A percentile compares a stretch with the other conserved stretches of the same genome.
Evolutionary conservation across 2,797 vertebrate genomes (phyloP).

Genomic region (Melanogrammus aeglefinus): DNA sequence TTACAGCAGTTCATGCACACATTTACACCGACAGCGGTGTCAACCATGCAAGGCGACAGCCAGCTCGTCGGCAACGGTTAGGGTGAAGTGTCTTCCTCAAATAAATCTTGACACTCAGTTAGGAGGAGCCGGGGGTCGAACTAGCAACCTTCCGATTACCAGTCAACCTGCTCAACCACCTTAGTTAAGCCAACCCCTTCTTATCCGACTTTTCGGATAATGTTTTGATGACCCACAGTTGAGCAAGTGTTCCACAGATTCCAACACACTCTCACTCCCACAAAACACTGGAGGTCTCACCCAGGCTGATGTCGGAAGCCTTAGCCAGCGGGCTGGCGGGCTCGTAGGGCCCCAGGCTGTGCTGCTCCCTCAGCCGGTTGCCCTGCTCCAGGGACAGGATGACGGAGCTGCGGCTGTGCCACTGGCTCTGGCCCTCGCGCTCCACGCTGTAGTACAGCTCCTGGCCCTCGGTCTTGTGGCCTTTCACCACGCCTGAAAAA

Average conservation of each 20-base stretch:
- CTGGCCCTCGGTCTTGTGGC: slow-evolving; percentile 82
- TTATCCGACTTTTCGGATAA: no score
- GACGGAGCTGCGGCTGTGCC: slow-evolving; percentile 88
- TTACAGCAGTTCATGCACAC: no score
- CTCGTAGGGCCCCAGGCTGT: slow-evolving; percentile 89
- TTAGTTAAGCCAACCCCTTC: no score
- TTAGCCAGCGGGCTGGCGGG: slow-evolving; percentile 83
- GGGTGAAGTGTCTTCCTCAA: no score
- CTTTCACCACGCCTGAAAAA: slow-evolving; percentile 84
- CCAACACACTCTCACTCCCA: neutral
- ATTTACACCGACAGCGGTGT: no score
- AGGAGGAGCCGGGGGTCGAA: no score
- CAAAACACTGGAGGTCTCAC: slow-evolving; percentile 59
- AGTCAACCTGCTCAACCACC: no score
- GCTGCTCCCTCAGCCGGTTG: slow-evolving; percentile 89
- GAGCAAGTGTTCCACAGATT: neutral
- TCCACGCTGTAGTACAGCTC: slow-evolving; percentile 91
- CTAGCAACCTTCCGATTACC: no score
- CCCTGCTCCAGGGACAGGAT: slow-evolving; percentile 95
- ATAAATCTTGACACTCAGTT: no score
- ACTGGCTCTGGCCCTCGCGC: slow-evolving; percentile 85
- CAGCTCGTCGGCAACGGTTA: no score
- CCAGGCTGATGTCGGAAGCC: slow-evolving; percentile 96
- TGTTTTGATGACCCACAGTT: neutral
- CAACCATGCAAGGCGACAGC: no score